These are phyloP conservation scores for Abscondita cerata DNA, from an alignment of 2,888 invertebrate species.

Conservation along the genomic window DNA sequence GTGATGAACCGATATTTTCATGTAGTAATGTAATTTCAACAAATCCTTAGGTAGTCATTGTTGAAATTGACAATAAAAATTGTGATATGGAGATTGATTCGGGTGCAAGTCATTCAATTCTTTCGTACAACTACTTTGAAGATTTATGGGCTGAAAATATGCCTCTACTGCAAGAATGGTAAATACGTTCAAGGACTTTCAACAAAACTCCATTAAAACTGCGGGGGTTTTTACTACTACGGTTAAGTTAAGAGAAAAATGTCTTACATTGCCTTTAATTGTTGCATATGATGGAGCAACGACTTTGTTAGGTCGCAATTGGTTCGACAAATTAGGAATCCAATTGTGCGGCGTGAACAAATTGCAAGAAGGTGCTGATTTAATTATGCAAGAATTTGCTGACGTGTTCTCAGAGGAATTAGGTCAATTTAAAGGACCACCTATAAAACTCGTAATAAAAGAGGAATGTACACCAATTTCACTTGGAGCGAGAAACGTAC, in stretches of 20 bases:
- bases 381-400: neutral
- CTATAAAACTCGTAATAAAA: too few relatives aligned
- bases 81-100: constrained; percentile 1
- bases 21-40: neutral
- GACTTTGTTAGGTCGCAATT: neutral
- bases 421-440: neutral
- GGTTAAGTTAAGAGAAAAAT: neutral
- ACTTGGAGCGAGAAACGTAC: neutral
- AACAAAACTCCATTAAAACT: too few relatives aligned
- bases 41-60: neutral
- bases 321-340: neutral
- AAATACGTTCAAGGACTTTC: too few relatives aligned
- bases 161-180: too few relatives aligned
- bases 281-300: neutral
- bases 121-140: neutral
- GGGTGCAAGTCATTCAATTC: neutral
- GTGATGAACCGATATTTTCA: neutral
- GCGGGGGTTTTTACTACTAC: neutral
- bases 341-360: too few relatives aligned
- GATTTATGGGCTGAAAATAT: neutral
- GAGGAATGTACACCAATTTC: neutral
- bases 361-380: too few relatives aligned
- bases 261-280: neutral
- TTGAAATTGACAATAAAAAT: neutral
- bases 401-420: neutral